Conservation (phyloP, 2,888 invertebrate genomes). For the Mystacides longicornis region DNA sequence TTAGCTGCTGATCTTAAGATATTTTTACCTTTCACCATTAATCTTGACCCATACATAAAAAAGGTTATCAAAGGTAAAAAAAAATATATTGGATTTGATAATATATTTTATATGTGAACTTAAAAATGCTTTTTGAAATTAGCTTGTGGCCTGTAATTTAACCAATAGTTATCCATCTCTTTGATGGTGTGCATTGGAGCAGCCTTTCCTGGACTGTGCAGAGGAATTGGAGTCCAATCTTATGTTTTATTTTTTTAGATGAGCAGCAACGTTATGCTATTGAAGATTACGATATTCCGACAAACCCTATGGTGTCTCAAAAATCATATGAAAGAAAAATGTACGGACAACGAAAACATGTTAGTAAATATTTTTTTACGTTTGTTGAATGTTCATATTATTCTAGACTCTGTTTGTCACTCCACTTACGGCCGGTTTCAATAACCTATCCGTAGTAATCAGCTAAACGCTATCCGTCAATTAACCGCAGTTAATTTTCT, state of each 20-base stretch:
- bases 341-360: conserved; percentile 25
- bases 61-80: conserved; percentile 91
- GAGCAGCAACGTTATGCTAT: conserved; percentile 54
- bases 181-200: too few relatives aligned
- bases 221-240: too few relatives aligned
- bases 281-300: conserved; percentile 47
- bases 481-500: too few relatives aligned
- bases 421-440: too few relatives aligned
- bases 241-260: conserved; percentile 43
- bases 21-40: conserved; percentile 96
- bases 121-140: not conserved
- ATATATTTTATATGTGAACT: not conserved
- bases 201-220: too few relatives aligned
- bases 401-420: too few relatives aligned
- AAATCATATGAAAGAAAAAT: conserved; percentile 24
- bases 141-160: not conserved
- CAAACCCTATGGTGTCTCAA: conserved; percentile 20
- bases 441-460: too few relatives aligned
- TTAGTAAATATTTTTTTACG: conserved; percentile 6
- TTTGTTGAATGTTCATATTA: too few relatives aligned
- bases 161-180: too few relatives aligned
- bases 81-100: not conserved
- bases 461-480: too few relatives aligned
- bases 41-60: conserved; percentile 94
- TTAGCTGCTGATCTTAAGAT: conserved; percentile 85